Evolutionary conservation across 92 coral and sea anemone genomes (phyloP).

Genomic region (Palythoa grandiflora): DNA sequence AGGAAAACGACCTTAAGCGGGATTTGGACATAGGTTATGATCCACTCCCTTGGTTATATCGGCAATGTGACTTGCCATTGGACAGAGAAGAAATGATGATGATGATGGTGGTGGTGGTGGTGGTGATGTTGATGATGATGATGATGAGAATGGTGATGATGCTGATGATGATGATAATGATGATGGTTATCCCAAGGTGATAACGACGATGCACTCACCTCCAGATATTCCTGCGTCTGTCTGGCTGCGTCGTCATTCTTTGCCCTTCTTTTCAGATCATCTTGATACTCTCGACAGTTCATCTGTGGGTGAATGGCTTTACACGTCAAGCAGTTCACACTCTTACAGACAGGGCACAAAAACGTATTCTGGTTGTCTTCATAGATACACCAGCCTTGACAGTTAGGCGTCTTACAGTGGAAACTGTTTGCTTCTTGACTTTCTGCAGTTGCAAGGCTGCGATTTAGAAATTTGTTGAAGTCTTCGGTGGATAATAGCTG

Average conservation of each 20-base stretch:
- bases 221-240: constrained; percentile 87
- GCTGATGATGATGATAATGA: not conserved
- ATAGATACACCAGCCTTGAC: constrained; percentile 98
- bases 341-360: constrained; percentile 88
- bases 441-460: constrained; percentile 95
- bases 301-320: constrained; percentile 90
- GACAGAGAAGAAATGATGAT: not conserved
- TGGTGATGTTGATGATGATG: not conserved
- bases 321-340: constrained; percentile 94
- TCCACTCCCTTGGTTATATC: too few relatives aligned
- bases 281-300: constrained; percentile 96
- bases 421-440: constrained; percentile 97
- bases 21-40: too few relatives aligned
- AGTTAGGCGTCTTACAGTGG: constrained; percentile 96
- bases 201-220: constrained; percentile 58
- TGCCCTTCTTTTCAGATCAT: constrained; percentile 91
- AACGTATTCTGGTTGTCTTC: constrained; percentile 95
- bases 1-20: too few relatives aligned
- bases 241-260: constrained; percentile 88
- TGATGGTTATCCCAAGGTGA: not conserved
- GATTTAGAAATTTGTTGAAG: constrained; percentile 92
- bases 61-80: too few relatives aligned
- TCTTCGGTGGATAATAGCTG: constrained; percentile 88
- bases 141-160: not conserved
- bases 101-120: not conserved